Percentiles rank a stretch among this genome's conserved stretches.
Conservation (phyloP, 2,888 invertebrate species). For the Seira sanloemensis region DNA sequence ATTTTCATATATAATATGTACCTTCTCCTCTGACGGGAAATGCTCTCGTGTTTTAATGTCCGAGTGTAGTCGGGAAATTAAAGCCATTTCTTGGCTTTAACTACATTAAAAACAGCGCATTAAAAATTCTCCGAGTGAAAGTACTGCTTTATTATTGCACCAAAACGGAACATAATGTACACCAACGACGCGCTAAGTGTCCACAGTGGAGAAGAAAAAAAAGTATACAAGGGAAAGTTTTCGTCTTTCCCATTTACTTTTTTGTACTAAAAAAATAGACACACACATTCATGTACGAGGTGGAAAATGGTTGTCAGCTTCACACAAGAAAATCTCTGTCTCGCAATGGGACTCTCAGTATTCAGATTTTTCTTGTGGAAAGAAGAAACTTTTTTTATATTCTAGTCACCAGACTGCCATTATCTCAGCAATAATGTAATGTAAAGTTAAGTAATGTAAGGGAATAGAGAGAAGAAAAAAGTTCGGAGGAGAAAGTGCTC, state of each 20-base stretch:
- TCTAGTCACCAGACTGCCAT: slow-evolving; percentile 46
- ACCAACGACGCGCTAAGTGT: slow-evolving; percentile 26
- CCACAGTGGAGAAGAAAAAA: background rate
- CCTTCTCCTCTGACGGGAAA: background rate
- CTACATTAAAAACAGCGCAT: slow-evolving; percentile 31
- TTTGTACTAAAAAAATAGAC: background rate
- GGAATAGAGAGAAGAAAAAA: background rate
- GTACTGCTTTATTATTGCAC: background rate
- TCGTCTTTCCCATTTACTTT: background rate
- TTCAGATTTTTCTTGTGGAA: background rate
- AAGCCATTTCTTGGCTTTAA: slow-evolving; percentile 33
- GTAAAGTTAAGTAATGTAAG: slow-evolving; percentile 27
- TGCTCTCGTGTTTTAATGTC: background rate
- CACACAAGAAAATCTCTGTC: background rate
- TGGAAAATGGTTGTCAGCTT: background rate
- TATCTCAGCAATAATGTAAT: slow-evolving; percentile 51
- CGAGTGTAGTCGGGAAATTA: slow-evolving; percentile 26
- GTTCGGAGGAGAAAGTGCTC: slow-evolving; percentile 31
- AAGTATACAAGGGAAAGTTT: background rate
- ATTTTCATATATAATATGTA: background rate
- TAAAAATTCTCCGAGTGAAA: background rate
- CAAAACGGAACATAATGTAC: background rate
- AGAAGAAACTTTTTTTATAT: slow-evolving; percentile 32
- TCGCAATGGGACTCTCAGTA: background rate
- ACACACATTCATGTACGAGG: background rate